These are phyloP conservation scores for Mus caroli DNA, from an alignment of 2,797 vertebrate species.

Conservation along the genomic window DNA sequence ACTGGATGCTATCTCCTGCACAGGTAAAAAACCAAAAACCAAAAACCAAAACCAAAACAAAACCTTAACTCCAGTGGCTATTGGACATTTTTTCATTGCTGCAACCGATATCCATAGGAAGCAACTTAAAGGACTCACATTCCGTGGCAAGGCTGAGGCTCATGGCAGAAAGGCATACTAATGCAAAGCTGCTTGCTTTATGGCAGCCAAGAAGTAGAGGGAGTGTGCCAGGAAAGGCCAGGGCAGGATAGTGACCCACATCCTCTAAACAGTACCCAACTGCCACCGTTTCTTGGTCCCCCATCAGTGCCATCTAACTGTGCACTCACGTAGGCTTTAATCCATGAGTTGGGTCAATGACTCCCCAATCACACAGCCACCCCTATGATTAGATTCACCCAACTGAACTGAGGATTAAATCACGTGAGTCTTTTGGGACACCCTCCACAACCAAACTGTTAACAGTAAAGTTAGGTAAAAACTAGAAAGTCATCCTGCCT, in stretches of 20 bases:
- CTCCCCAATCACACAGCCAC: neutral
- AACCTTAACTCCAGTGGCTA: too few relatives aligned
- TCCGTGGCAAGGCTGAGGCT: too few relatives aligned
- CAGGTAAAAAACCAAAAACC: neutral
- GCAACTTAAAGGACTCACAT: neutral
- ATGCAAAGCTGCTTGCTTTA: neutral
- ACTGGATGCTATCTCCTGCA: neutral
- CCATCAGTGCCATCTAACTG: neutral
- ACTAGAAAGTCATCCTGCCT: fast-evolving
- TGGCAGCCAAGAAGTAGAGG: neutral
- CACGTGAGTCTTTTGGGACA: neutral
- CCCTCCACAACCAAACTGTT: neutral
- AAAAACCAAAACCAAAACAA: neutral
- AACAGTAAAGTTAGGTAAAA: neutral
- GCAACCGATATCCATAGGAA: neutral
- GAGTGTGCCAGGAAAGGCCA: neutral
- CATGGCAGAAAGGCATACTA: too few relatives aligned
- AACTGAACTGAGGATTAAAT: neutral
- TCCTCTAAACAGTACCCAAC: too few relatives aligned
- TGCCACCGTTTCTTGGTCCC: too few relatives aligned
- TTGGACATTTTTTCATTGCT: neutral
- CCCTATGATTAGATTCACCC: neutral
- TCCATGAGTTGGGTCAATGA: neutral
- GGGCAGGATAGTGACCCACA: neutral
- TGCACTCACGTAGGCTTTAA: neutral